Conservation (phyloP, 2,113 vertebrate species). For the Neotoma lepida region DNA sequence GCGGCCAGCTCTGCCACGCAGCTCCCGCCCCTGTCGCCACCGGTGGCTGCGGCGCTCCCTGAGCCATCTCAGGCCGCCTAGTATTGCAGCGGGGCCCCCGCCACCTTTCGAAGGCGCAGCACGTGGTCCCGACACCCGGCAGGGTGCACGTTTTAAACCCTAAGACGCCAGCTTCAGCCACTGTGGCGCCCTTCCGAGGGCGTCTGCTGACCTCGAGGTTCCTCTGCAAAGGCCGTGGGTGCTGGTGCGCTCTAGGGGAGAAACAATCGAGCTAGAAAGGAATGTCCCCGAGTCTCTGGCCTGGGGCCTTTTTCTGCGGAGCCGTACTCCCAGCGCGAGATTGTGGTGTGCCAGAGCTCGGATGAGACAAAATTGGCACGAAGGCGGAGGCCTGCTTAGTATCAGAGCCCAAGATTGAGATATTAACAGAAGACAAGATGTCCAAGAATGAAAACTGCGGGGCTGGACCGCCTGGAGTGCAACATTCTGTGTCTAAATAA, state of each 20-base stretch:
- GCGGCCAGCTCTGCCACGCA: not conserved
- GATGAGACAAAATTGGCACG: not conserved
- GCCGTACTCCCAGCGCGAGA: not conserved
- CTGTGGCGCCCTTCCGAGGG: slow-evolving; percentile 11
- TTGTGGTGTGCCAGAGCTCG: not conserved
- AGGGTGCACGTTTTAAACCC: slow-evolving; percentile 9
- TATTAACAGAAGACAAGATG: not conserved
- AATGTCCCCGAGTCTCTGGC: not conserved
- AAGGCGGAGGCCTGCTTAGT: not conserved
- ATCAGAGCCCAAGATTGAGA: not conserved
- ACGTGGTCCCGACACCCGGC: slow-evolving; percentile 63
- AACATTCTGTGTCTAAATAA: slow-evolving; percentile 38
- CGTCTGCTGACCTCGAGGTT: not conserved
- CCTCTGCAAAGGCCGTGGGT: not conserved
- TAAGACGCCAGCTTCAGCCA: not conserved
- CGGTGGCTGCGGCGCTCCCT: not conserved
- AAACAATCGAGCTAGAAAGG: not conserved
- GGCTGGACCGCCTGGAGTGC: not conserved
- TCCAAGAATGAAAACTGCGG: not conserved
- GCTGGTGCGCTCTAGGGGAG: not conserved
- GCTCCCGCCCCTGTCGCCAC: not conserved
- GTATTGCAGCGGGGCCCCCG: not conserved
- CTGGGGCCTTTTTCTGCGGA: not conserved
- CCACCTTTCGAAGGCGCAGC: slow-evolving; percentile 68
- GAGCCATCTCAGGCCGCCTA: not conserved